Evolutionary conservation across 2,888 invertebrate genomes (phyloP), one percentile per base, ranked within the genome.

Genomic region (Eupithecia tripunctaria): DNA sequence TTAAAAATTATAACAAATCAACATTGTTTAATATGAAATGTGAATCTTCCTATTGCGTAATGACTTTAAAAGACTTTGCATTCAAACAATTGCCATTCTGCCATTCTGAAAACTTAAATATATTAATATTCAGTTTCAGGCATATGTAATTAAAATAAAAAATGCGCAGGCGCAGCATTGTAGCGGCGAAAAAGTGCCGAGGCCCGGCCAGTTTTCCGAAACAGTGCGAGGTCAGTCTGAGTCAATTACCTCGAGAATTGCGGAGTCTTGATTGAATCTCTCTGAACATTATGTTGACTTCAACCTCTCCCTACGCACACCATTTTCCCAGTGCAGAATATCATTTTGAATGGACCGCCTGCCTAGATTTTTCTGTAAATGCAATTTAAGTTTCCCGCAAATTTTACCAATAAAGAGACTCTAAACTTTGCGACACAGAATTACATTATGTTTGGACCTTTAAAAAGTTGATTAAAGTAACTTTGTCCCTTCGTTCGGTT

Each of bases 221-320:
- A 89, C 87, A 85, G 79, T 78, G 86, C 89, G 94, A 94, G 96
- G 96, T 96, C 96, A 96, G 87, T 85, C 82, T 86, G 90, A 96
- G 96, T 96, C 96, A 96, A 95, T 95, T 96, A 96, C 96, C 96
- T 95, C 95, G 83, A 87, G 89, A 79, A 82, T 80, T 81, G 82
- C 82, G 84, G 79, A 84, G 85, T 77, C 80, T 82, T 71, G 80
- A 81, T 79, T 84, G 85, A 79, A 29, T 51, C 51, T 51, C 51
- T 51, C n/a, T 51, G 6, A 12, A 51, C 0, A 51, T 51, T 51
- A 51, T 51, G 21, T 51, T 25, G 51, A 18, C 18, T 43, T 10
- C 47, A 2, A 47, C 8, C 8, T 47, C 8, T 47, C n/a, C 47
- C n/a, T n/a, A n/a, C 47, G n/a, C 10, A n/a, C 4, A 43, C 18